Evolutionary conservation across 1,140 invertebrate species (phyloP).

Genomic region (Pissodes strobi): DNA sequence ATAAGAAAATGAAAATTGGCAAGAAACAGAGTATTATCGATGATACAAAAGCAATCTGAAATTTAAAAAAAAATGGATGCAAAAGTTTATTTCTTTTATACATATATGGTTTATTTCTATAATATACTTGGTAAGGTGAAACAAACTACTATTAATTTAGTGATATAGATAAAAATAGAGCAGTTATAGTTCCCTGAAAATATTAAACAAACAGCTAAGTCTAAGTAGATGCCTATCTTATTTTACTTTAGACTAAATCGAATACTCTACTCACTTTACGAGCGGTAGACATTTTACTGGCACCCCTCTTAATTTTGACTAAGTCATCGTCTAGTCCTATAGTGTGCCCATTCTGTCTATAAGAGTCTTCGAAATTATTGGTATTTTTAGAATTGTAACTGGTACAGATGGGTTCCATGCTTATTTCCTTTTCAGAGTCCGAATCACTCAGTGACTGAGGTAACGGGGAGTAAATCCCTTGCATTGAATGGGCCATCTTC

Average conservation of each 20-base stretch:
- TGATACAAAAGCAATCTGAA: conserved; percentile 61
- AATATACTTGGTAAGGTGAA: no score
- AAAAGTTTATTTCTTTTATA: no score
- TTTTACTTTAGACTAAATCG: no score
- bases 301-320: conserved; percentile 62
- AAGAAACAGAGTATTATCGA: conserved; percentile 72
- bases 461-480: conserved; percentile 69
- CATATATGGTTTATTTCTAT: no score
- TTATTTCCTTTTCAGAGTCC: conserved; percentile 72
- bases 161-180: no score
- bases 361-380: conserved; percentile 35
- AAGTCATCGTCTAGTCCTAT: conserved; percentile 58
- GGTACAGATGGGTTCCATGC: conserved; percentile 51
- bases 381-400: conserved; percentile 44
- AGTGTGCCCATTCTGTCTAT: conserved; percentile 37
- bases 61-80: neutral
- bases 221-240: no score
- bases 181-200: no score
- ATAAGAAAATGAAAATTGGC: conserved; percentile 73
- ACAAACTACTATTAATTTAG: no score
- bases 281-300: conserved; percentile 64
- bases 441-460: conserved; percentile 75
- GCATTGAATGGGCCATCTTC: conserved; percentile 45
- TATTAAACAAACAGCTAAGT: no score
- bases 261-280: conserved; percentile 56